phyloP scores from a whole-genome alignment of 2,113 vertebrate species.

The Eurystomus gularis region DNA sequence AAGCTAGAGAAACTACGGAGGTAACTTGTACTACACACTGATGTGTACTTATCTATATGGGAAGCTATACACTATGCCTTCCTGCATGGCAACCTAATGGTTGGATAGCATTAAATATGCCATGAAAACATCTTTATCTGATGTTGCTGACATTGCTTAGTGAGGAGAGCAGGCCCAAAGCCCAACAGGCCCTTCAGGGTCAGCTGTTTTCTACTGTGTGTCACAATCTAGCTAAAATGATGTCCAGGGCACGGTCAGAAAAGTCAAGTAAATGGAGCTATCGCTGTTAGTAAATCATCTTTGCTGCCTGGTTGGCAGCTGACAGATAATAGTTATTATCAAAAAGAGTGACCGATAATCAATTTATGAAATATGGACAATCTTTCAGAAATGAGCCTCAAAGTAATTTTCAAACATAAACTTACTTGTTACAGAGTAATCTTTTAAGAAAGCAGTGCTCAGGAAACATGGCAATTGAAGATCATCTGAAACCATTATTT shows the following conservation, averaged over 20 bases:
- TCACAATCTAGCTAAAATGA: background rate
- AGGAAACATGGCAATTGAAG: background rate
- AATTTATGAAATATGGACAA: background rate
- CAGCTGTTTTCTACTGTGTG: background rate
- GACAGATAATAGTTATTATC: background rate
- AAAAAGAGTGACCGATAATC: background rate
- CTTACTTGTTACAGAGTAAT: background rate
- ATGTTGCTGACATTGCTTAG: background rate
- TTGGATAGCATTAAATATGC: accelerated
- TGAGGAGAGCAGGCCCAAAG: background rate
- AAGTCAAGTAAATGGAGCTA: background rate
- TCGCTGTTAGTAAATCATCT: background rate
- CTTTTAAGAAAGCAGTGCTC: background rate
- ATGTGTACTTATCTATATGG: background rate
- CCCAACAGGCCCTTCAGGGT: accelerated
- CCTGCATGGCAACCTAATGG: accelerated
- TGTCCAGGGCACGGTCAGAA: background rate
- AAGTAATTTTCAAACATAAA: background rate
- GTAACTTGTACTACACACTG: background rate
- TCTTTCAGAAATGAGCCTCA: background rate
- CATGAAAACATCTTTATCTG: background rate
- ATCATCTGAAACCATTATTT: background rate
- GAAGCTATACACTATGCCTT: background rate
- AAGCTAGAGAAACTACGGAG: background rate
- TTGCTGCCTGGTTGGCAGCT: background rate